phyloP scores from a whole-genome alignment of 2,888 invertebrate species.

The Cheilosia vernalis region DNA sequence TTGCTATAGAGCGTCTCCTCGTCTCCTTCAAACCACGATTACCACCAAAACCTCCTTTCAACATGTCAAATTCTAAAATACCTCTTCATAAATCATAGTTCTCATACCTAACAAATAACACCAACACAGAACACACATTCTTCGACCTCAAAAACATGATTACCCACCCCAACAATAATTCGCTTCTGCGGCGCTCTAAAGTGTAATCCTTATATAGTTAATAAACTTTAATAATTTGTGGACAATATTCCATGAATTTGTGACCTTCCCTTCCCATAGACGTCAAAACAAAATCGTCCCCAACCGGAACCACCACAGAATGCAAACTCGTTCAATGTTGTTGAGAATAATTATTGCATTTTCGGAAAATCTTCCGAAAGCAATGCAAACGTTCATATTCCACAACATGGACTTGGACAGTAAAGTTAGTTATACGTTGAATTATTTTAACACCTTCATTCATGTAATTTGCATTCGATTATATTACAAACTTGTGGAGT shows the following conservation, averaged over 20 bases:
- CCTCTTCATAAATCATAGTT: background rate
- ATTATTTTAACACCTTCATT: conserved; percentile 18
- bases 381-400: background rate
- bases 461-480: conserved; percentile 21
- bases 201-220: background rate
- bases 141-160: background rate
- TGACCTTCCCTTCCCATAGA: background rate
- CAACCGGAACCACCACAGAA: background rate
- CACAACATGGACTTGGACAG: background rate
- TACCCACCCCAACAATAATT: background rate
- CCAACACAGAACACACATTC: background rate
- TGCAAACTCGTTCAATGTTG: background rate
- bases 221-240: background rate
- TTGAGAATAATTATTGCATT: conserved; percentile 3
- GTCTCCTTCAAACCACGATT: too few relatives aligned
- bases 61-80: too few relatives aligned
- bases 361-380: conserved; percentile 15
- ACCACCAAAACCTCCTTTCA: too few relatives aligned
- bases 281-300: too few relatives aligned
- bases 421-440: conserved; percentile 5
- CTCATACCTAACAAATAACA: background rate
- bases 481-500: background rate
- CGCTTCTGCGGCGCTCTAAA: background rate
- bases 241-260: conserved; percentile 3
- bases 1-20: too few relatives aligned